Percentiles rank a stretch among this genome's conserved stretches.
These are phyloP conservation scores for Sinhomidia bicolor DNA, from an alignment of 2,888 invertebrate genomes.

Conservation along the genomic window DNA sequence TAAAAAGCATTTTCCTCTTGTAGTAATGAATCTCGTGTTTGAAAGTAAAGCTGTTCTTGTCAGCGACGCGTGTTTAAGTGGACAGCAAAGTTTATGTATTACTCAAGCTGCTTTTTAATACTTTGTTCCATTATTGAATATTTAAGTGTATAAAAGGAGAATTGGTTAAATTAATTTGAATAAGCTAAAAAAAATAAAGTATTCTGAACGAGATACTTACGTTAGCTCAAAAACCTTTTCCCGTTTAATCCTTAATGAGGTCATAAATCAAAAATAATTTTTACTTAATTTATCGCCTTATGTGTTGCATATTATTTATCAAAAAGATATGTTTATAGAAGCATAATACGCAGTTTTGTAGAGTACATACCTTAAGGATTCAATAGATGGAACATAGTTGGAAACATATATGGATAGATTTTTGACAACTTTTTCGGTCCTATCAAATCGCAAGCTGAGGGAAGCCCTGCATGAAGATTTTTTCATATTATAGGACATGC, in stretches of 20 bases:
- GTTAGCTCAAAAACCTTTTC: slow-evolving; percentile 82
- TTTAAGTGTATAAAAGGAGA: background rate
- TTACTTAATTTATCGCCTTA: background rate
- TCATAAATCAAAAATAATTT: slow-evolving; percentile 10
- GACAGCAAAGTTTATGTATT: background rate
- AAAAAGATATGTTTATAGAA: background rate
- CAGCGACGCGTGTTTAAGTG: slow-evolving; percentile 14
- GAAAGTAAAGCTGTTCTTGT: background rate
- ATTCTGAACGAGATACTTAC: slow-evolving; percentile 81
- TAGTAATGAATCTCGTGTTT: background rate
- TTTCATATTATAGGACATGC: slow-evolving; percentile 55
- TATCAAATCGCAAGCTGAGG: slow-evolving; percentile 81
- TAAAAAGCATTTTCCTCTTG: no score
- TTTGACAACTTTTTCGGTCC: slow-evolving; percentile 82
- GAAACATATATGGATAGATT: slow-evolving; percentile 77
- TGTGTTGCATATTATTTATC: background rate
- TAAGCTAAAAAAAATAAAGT: no score
- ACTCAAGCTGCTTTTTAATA: background rate
- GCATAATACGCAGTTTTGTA: background rate
- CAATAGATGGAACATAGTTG: slow-evolving; percentile 79
- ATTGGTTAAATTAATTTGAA: background rate
- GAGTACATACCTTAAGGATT: slow-evolving; percentile 78
- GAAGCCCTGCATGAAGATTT: slow-evolving; percentile 81
- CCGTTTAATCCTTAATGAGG: slow-evolving; percentile 83
- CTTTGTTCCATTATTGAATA: no score